Base-by-base conservation (phyloP, 2,113 vertebrate species). In the Callipepla squamata region DNA sequence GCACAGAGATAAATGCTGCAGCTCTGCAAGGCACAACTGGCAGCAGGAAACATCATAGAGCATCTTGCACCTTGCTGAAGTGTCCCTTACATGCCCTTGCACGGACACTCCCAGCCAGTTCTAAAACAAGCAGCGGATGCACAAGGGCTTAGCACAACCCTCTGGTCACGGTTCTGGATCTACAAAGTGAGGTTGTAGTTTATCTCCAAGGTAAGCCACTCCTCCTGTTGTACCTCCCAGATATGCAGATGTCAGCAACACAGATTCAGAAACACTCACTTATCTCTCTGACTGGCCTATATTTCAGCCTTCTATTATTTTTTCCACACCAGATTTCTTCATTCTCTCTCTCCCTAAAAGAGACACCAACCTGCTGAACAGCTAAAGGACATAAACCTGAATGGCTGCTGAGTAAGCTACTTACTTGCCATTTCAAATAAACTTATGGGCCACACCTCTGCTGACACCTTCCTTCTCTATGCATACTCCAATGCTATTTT, bases 221-320 rank as follows among this genome's bases (percentile, higher is more conserved):
- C 67, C 44, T 93, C 87, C 84, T 96, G 74, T 7, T 50, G 63
- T 34, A 47, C 86, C 84, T 84, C 87, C 42, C 68, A 80, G 66
- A 67, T 4, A 83, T 6, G 70, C 80, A 89, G 76, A 95, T 40
- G 42, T 51, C 66, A 88, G 23, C 59, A 58, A 48, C 66, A 82
- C 50, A 40, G 9, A 76, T 80, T 72, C 84, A 92, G 89, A 78
- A 89, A 77, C 45, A 70, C 67, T 77, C 19, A 51, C 47, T 13
- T n/a, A 82, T 61, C 4, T n/a, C 23, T 76, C 77, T 91, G 62
- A 94, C 85, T 87, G 69, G 61, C 58, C 63, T 45, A 6, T 20
- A 22, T 81, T 90, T 87, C 86, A 94, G 53, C 32, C 61, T 44
- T 81, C 40, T 57, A 50, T 87, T 75, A 68, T 53, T 7, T 67